phyloP scores from a whole-genome alignment of 2,888 invertebrate species.

The Brachynemurus nebulosus region DNA sequence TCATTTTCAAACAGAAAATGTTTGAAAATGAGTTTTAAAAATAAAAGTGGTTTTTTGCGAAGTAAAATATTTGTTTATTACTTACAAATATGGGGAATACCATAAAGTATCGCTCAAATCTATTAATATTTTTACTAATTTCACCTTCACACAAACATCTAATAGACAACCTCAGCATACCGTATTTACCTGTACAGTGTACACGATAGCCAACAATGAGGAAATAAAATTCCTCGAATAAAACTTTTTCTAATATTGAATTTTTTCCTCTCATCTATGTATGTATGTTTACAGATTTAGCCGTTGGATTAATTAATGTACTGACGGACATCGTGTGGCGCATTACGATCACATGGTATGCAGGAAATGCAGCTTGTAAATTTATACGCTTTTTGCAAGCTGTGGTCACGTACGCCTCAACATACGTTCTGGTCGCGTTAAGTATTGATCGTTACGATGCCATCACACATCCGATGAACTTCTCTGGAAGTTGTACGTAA shows the following conservation, averaged over 20 bases:
- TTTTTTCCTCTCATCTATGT: conserved; percentile 18
- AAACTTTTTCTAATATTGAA: not conserved
- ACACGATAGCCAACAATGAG: too few species aligned
- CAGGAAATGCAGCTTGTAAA: conserved; percentile 80
- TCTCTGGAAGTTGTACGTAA: conserved; percentile 84
- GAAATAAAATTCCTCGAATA: too few species aligned
- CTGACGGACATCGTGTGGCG: conserved; percentile 83
- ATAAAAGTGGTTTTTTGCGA: too few species aligned
- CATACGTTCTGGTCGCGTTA: conserved; percentile 81
- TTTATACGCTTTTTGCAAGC: conserved; percentile 72
- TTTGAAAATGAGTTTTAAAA: too few species aligned
- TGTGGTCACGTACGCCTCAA: conserved; percentile 82
- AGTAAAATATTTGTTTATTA: too few species aligned
- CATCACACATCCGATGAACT: conserved; percentile 90
- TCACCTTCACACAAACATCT: too few species aligned
- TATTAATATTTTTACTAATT: too few species aligned
- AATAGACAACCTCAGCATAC: too few species aligned
- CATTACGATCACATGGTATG: conserved; percentile 78
- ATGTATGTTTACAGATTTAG: conserved; percentile 60
- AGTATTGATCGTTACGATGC: conserved; percentile 90
- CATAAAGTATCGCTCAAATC: too few species aligned
- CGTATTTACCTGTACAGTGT: too few species aligned
- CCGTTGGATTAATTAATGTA: conserved; percentile 80
- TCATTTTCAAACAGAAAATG: too few species aligned
- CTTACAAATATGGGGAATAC: too few species aligned